Conservation (phyloP, 2,113 vertebrate species). For the Hippoglossus stenolepis region DNA sequence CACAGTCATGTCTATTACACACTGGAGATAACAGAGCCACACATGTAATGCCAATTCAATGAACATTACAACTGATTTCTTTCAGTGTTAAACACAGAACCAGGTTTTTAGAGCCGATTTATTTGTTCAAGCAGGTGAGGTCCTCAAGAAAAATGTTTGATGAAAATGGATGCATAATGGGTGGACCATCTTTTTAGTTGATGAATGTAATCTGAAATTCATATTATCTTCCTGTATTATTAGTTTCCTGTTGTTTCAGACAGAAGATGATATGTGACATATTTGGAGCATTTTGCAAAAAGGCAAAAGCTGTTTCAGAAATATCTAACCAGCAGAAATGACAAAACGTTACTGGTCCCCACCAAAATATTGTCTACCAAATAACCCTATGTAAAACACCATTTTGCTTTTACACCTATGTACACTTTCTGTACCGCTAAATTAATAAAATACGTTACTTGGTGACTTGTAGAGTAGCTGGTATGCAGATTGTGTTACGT, state of each 20-base stretch:
- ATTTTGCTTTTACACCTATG: background rate
- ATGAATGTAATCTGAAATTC: no score
- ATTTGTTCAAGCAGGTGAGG: background rate
- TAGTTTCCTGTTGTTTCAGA: no score
- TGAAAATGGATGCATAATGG: background rate
- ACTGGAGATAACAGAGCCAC: conserved; percentile 19
- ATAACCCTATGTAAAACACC: background rate
- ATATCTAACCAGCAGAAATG: background rate
- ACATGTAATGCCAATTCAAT: conserved; percentile 33
- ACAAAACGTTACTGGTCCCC: background rate
- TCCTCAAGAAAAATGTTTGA: background rate
- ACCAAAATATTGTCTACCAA: background rate
- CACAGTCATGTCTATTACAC: conserved; percentile 50
- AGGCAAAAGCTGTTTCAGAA: background rate
- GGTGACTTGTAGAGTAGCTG: background rate
- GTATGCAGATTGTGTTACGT: background rate
- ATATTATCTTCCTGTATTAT: no score
- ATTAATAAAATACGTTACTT: no score
- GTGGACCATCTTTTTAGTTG: background rate
- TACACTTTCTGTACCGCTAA: background rate
- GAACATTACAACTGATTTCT: conserved; percentile 14
- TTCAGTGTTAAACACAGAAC: conserved; percentile 8
- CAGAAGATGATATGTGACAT: no score
- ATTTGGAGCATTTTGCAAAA: background rate
- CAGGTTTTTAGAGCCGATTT: background rate